These are phyloP conservation scores for Hemibagrus wyckioides DNA, from an alignment of 2,113 vertebrate genomes.

Conservation along the genomic window DNA sequence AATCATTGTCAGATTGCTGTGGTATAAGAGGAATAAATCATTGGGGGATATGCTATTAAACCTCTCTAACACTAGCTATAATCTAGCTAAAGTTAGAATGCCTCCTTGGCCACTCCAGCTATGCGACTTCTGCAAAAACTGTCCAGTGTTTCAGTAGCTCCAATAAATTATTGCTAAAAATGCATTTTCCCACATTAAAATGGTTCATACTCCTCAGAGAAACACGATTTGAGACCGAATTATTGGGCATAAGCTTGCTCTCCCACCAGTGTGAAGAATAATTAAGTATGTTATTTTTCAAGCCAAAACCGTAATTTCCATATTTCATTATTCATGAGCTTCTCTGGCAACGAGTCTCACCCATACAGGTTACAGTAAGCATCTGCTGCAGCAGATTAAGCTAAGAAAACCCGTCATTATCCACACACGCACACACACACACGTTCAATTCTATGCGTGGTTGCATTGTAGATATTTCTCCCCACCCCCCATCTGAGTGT, in stretches of 20 bases:
- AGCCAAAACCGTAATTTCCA: constrained; percentile 42
- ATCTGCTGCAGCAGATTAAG: constrained; percentile 63
- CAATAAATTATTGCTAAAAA: background rate
- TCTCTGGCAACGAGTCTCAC: constrained; percentile 48
- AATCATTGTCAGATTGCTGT: background rate
- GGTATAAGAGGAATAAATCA: background rate
- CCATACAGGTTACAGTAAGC: constrained; percentile 61
- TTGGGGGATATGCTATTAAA: background rate
- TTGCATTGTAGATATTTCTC: constrained; percentile 56
- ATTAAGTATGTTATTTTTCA: constrained; percentile 56
- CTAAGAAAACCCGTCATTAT: constrained; percentile 60
- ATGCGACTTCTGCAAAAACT: background rate
- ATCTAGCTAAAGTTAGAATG: background rate
- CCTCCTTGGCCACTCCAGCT: too few relatives aligned
- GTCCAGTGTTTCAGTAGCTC: background rate
- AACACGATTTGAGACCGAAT: background rate
- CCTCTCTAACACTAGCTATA: background rate
- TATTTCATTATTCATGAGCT: constrained; percentile 61
- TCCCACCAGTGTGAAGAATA: constrained; percentile 18
- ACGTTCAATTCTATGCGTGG: constrained; percentile 54
- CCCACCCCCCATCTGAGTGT: constrained; percentile 48
- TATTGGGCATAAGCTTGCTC: background rate
- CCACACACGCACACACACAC: constrained; percentile 42
- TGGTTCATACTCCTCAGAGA: too few relatives aligned
- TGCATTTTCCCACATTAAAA: background rate